Conservation (phyloP, 1,140 invertebrate species). For the Rhyacophila brunnea region DNA sequence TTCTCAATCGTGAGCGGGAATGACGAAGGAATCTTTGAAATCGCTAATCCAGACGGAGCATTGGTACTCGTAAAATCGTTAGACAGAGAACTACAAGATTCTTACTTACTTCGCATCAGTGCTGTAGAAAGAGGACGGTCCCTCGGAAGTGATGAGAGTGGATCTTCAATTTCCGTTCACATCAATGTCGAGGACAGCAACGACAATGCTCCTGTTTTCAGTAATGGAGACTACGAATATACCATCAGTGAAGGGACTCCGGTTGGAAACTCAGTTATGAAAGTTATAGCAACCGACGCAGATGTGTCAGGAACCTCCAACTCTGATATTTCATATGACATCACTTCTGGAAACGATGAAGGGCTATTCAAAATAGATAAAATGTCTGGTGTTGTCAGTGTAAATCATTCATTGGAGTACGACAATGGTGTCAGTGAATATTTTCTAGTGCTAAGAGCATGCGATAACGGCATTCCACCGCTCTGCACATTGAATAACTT, state of each 20-base stretch:
- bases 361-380: conserved; percentile 72
- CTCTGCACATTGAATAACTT: conserved; percentile 71
- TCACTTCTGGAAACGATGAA: conserved; percentile 84
- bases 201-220: conserved; percentile 82
- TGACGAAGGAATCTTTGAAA: conserved; percentile 72
- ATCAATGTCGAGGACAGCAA: conserved; percentile 83
- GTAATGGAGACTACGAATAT: conserved; percentile 65
- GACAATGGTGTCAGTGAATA: conserved; percentile 67
- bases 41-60: conserved; percentile 69
- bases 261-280: conserved; percentile 66
- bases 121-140: conserved; percentile 55
- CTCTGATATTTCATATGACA: conserved; percentile 75
- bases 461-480: conserved; percentile 64
- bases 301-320: conserved; percentile 72
- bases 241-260: conserved; percentile 76
- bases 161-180: conserved; percentile 63
- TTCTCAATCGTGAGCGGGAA: conserved; percentile 79
- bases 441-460: conserved; percentile 70
- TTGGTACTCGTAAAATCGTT: conserved; percentile 74
- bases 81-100: conserved; percentile 77
- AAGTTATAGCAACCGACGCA: conserved; percentile 71
- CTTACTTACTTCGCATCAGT: conserved; percentile 68
- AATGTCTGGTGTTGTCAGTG: conserved; percentile 66
- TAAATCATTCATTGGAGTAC: conserved; percentile 80
- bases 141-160: conserved; percentile 55